These are phyloP conservation scores for Auanema freiburgensis DNA, from an alignment of 2,888 invertebrate genomes.

Conservation along the genomic window DNA sequence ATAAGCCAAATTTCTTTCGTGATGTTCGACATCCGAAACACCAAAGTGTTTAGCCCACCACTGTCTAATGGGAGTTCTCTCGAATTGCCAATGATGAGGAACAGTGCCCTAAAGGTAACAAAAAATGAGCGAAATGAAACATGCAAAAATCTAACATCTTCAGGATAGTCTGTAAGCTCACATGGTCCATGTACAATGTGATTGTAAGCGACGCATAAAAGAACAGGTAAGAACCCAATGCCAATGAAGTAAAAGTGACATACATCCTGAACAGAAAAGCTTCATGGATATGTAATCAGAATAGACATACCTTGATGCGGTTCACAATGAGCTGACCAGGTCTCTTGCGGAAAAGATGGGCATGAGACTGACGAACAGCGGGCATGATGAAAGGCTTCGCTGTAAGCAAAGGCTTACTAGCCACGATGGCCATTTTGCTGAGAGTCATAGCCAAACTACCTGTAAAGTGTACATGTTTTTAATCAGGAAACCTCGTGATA, in stretches of 20 bases:
- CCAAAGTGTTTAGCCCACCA: slow-evolving; percentile 56
- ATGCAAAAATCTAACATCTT: slow-evolving; percentile 29
- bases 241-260: slow-evolving; percentile 60
- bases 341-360: slow-evolving; percentile 54
- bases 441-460: slow-evolving; percentile 28
- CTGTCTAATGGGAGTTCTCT: slow-evolving; percentile 58
- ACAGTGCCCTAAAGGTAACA: slow-evolving; percentile 40
- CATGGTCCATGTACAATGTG: slow-evolving; percentile 53
- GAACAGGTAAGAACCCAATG: slow-evolving; percentile 53
- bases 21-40: slow-evolving; percentile 33
- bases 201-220: slow-evolving; percentile 43
- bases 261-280: slow-evolving; percentile 38
- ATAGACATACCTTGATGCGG: slow-evolving; percentile 48
- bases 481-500: background rate
- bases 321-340: slow-evolving; percentile 59
- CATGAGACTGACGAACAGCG: slow-evolving; percentile 48
- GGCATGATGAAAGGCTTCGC: slow-evolving; percentile 28
- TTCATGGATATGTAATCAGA: background rate
- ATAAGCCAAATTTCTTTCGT: slow-evolving; percentile 58
- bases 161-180: slow-evolving; percentile 57
- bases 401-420: slow-evolving; percentile 25
- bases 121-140: background rate
- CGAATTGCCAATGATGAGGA: slow-evolving; percentile 62
- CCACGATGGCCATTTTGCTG: slow-evolving; percentile 40
- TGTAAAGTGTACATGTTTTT: background rate